Percentiles rank a stretch among this genome's conserved stretches.
phyloP scores from a whole-genome alignment of 2,113 vertebrate species.

The Equus quagga region DNA sequence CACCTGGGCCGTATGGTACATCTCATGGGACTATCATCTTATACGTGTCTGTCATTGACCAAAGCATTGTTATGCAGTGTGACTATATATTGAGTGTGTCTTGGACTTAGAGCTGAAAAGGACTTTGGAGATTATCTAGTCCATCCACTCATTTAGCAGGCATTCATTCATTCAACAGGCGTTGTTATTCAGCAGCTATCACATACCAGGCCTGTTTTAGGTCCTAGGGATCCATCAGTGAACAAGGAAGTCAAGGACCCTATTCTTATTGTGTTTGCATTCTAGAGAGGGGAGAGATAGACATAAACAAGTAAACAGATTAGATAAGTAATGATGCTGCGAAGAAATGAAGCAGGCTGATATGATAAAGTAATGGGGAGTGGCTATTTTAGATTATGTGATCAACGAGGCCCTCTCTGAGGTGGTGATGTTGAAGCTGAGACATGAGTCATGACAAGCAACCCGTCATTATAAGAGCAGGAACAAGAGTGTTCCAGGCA shows the following conservation, averaged over 20 bases:
- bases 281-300: neutral
- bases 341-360: constrained; percentile 24
- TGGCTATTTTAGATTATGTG: neutral
- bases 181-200: neutral
- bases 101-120: neutral
- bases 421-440: neutral
- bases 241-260: neutral
- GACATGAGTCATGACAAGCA: neutral
- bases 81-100: neutral
- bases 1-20: too few relatives aligned
- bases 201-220: neutral
- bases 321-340: neutral
- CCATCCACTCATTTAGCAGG: neutral
- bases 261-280: neutral
- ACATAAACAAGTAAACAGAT: neutral
- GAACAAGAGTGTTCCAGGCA: neutral
- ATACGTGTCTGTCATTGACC: too few relatives aligned
- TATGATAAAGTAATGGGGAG: neutral
- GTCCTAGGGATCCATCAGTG: neutral
- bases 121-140: neutral
- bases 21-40: too few relatives aligned
- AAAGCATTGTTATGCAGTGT: too few relatives aligned
- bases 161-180: neutral
- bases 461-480: neutral
- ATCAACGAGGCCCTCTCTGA: neutral